Evolutionary conservation across 2,113 vertebrate genomes (phyloP), one percentile per base, ranked within the genome.

Genomic region (Dipodomys ordii): DNA sequence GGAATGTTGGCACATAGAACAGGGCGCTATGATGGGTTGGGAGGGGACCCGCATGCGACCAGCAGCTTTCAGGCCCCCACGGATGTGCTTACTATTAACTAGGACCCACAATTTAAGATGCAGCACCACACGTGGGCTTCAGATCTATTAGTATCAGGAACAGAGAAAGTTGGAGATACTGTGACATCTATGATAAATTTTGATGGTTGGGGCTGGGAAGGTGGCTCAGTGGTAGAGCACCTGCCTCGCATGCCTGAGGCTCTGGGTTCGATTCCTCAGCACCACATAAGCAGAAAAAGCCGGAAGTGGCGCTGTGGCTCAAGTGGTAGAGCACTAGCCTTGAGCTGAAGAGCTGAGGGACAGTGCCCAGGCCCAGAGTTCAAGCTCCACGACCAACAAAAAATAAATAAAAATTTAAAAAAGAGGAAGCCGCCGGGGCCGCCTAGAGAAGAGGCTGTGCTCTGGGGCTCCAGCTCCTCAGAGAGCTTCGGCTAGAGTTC

Each of bases 361-460:
- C 39, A 39, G 39, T 6, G 39, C 39, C 39, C 39, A 39, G 39
- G 39, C 39, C 39, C 39, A 39, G 39, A 39, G 39, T 6, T 39
- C 39, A 39, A 39, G 39, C 39, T 39, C 39, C 39, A 39, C 39
- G 39, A 39, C 39, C 39, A 39, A 39, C 39, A 39, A 39, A 39
- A 39, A 39, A 39, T 39, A 39, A 39, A 39, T 39, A 39, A 39
- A 39, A 5, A 39, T 39, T 39, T 39, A 39, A 39, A 39, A 39
- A 39, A 96, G 93, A 85, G 82, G 87, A 64, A 90, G 88, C 96
- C 46, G 95, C 92, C 35, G 74, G 92, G 87, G 95, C 96, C 44
- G 74, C 82, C 92, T 22, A 60, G 85, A 96, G 96, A 95, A 96
- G 97, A 97, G 94, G 96, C 93, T 95, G 96, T 96, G 93, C 92